A percentile compares a stretch with the other conserved stretches of the same genome.
Conservation (phyloP, 2,113 vertebrate species). For the Lepidothrix coronata region DNA sequence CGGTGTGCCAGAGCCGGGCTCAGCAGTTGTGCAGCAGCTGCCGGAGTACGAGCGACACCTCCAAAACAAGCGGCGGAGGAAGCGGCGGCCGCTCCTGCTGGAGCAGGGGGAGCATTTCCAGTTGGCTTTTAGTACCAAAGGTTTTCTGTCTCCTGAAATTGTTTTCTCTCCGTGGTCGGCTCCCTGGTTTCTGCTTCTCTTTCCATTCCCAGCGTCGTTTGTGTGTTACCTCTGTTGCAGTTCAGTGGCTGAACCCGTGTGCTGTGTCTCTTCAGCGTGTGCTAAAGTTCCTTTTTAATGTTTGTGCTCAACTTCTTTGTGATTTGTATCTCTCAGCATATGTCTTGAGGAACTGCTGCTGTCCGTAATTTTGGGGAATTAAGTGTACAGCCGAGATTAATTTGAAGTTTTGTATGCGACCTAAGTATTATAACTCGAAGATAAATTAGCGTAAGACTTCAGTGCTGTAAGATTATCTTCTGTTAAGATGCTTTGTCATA, state of each 20-base stretch:
- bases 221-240: neutral
- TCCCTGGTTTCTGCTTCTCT: neutral
- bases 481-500: slow-evolving; percentile 67
- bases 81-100: neutral
- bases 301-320: neutral
- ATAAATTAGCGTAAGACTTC: neutral
- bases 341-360: neutral
- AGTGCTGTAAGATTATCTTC: neutral
- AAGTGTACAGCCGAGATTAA: neutral
- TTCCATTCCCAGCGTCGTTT: neutral
- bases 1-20: neutral
- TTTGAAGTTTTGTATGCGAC: neutral
- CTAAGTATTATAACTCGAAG: neutral
- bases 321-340: neutral
- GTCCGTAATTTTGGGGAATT: neutral
- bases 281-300: neutral
- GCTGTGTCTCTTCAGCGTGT: neutral
- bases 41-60: neutral
- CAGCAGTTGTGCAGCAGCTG: neutral
- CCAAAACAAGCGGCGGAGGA: neutral
- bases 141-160: neutral
- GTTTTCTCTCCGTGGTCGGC: neutral
- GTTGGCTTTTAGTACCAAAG: neutral
- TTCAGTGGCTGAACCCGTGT: neutral
- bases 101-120: neutral